Percentiles rank a stretch among this genome's conserved stretches.
phyloP scores from a whole-genome alignment of 37 sponge, comb jelly and placozoan genomes.

The Corticium candelabrum region DNA sequence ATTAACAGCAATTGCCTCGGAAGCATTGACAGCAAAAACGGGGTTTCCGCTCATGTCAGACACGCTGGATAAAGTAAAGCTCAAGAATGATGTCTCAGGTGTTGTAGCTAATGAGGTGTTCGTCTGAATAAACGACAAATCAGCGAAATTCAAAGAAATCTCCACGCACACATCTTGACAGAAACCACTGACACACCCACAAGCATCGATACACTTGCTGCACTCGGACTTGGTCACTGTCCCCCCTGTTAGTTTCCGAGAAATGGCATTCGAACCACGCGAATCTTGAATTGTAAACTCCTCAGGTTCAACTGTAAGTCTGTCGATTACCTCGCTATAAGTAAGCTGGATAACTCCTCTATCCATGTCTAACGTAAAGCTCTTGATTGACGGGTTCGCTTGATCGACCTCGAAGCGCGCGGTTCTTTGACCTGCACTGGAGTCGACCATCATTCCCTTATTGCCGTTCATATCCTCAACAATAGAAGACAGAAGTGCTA shows the following conservation, averaged over 20 bases:
- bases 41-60: conserved; percentile 54
- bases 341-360: conserved; percentile 33
- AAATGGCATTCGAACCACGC: neutral
- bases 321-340: too few relatives aligned
- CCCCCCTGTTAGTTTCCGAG: conserved; percentile 27
- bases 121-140: conserved; percentile 48
- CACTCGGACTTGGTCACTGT: conserved; percentile 21
- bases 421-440: too few relatives aligned
- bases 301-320: too few relatives aligned
- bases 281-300: neutral
- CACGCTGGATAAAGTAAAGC: conserved; percentile 33
- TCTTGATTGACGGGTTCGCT: conserved; percentile 29
- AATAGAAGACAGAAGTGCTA: conserved; percentile 39
- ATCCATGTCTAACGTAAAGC: conserved; percentile 57
- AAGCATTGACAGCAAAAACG: conserved; percentile 38
- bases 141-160: conserved; percentile 31
- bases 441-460: conserved; percentile 24
- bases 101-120: conserved; percentile 28
- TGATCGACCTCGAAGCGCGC: conserved; percentile 29
- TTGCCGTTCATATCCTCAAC: conserved; percentile 56
- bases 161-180: too few relatives aligned
- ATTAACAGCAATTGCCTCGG: conserved; percentile 23
- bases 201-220: neutral
- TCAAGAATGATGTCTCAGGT: conserved; percentile 45
- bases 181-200: neutral